Base-by-base conservation (phyloP, 2,888 invertebrate species). In the Nezara viridula region DNA sequence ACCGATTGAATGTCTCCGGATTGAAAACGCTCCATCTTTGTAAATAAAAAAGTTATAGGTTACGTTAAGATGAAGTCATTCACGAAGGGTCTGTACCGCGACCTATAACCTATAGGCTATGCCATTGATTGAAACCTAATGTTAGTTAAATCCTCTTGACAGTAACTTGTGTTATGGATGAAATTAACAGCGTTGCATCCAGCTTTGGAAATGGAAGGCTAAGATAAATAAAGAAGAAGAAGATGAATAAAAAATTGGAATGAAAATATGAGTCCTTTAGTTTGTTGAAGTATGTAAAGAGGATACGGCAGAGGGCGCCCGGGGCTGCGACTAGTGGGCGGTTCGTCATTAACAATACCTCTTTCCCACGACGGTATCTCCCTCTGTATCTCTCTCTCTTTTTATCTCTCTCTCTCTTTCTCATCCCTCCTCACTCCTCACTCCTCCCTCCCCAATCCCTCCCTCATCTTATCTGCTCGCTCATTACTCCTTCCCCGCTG, bases 251-350 rank as follows among this genome's bases (percentile, higher is more conserved):
- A 86, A 86, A 52, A 52, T 49, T 32, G 12, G 16, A 55, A 86
- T 52, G 86, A 50, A 86, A 86, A 86, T 55, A 86, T 55, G 50
- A 86, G 55, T 49, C 24, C 24, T 27, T 21, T 21, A 21, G 86
- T 86, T 86, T 86, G 86, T 86, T 86, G 86, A 37, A 86, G 49
- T 86, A 86, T 86, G 86, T 86, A 86, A 86, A 86, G 55, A 24
- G 27, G 40, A 7, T 32, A 5, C 9, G 40, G 1, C 4, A 37
- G 10, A 10, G 10, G 44, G 10, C 44, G 40, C 77, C 77, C 40
- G 21, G 37, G 77, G 40, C 40, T 40, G 5, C 40, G 52, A 52
- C 86, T 55, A 24, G 86, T 86, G 86, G 86, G 86, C 86, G 86
- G 86, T 21, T 86, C 86, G 52, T 86, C 86, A 55, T 86, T 86